These are phyloP conservation scores for Pachycephala philippinensis DNA, from an alignment of 2,113 vertebrate genomes.

Conservation along the genomic window DNA sequence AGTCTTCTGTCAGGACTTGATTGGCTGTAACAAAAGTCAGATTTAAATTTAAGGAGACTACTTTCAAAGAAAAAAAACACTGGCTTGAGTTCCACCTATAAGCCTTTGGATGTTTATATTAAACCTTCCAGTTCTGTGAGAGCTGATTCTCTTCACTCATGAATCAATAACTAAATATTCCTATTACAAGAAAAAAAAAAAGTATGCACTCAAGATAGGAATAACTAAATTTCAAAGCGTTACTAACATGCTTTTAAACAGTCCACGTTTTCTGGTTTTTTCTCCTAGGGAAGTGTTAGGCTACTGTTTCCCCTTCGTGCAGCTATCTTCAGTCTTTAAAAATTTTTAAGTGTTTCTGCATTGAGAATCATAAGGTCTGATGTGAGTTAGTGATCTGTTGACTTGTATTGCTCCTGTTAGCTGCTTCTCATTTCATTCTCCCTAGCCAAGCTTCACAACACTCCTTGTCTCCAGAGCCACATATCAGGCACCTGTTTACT, in stretches of 20 bases:
- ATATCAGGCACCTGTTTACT: neutral
- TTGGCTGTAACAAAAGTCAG: neutral
- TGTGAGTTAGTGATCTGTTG: neutral
- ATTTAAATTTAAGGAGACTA: neutral
- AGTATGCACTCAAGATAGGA: fast-evolving
- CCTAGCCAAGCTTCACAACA: neutral
- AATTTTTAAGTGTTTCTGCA: neutral
- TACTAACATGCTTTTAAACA: neutral
- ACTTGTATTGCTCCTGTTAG: neutral
- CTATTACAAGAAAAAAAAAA: neutral
- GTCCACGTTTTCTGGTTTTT: neutral
- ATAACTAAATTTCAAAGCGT: neutral
- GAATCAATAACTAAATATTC: neutral
- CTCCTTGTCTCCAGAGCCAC: neutral
- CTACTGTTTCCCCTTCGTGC: neutral
- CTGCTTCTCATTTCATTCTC: neutral
- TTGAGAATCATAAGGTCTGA: neutral
- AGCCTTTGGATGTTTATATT: neutral
- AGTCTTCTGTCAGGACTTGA: neutral
- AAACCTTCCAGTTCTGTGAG: neutral
- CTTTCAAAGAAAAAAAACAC: neutral
- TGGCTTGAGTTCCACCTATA: neutral
- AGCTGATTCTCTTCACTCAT: neutral
- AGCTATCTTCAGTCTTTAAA: neutral
- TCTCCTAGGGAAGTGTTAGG: neutral